Evolutionary conservation across 2,113 vertebrate genomes (phyloP), one percentile per base, ranked within the genome.

Genomic region (Cardinalis cardinalis): DNA sequence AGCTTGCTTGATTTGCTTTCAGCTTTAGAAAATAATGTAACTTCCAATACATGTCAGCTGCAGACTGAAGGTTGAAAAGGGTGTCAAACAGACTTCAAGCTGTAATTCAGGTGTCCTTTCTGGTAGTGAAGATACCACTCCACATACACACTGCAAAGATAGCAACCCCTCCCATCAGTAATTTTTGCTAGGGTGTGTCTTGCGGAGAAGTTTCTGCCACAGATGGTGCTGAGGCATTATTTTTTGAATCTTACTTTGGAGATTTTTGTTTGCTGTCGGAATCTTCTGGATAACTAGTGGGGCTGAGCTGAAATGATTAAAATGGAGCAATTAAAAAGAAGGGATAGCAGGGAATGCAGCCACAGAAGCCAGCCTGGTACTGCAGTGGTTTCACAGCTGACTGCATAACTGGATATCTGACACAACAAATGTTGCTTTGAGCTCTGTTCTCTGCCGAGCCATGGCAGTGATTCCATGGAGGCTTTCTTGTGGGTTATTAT

Each of bases 371-470:
- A 82, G 28, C 16, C 28, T 82, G 60, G 43, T 59, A 41, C 65
- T 84, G 73, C 71, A 53, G 56, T 11, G 29, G 52, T 90, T 91
- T 95, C 93, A 95, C 69, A 86, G 82, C 29, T 80, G 88, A 59
- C 66, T 92, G 76, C 24, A 0, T 78, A 75, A 89, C 73, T 52
- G 79, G 51, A 18, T 78, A 80, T 72, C 83, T 93, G 73, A 81
- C 41, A 82, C 61, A 84, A 72, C 95, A 88, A 94, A 90, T 13
- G 58, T 18, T 94, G 80, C 73, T 91, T 73, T 90, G 89, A 96
- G 87, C 63, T 90, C 63, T 70, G 56, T 64, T 93, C 55, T 72
- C 73, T 88, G 51, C 88, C 79, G 80, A 93, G 80, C 89, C 46
- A 38, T 64, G 71, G 51, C 53, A 61, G 41, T 32, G 61, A 77